Evolutionary conservation across 1,140 invertebrate species (phyloP).

Genomic region (Hestina assimilis): DNA sequence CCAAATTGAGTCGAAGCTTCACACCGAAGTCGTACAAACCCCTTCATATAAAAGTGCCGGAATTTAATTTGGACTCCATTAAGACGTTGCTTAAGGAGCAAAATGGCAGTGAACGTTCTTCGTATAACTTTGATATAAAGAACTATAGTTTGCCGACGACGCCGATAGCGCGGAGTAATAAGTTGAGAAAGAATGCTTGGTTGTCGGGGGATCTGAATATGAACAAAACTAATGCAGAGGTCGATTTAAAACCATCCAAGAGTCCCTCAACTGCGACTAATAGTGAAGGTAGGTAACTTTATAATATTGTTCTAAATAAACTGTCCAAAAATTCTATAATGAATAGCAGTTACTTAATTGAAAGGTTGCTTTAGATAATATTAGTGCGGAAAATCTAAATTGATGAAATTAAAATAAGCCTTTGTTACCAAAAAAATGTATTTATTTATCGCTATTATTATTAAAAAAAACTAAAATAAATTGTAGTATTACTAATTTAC

Average conservation of each 20-base stretch:
- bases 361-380: too few relatives aligned
- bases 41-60: conserved; percentile 69
- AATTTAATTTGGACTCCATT: conserved; percentile 65
- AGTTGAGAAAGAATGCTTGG: conserved; percentile 75
- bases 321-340: too few relatives aligned
- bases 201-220: conserved; percentile 60
- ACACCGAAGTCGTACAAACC: conserved; percentile 74
- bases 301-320: not conserved
- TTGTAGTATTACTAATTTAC: too few relatives aligned
- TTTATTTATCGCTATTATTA: too few relatives aligned
- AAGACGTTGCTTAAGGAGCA: conserved; percentile 56
- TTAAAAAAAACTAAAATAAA: too few relatives aligned
- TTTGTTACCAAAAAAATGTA: too few relatives aligned
- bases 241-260: conserved; percentile 5
- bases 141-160: conserved; percentile 71
- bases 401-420: too few relatives aligned
- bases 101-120: conserved; percentile 39
- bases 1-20: conserved; percentile 67
- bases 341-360: too few relatives aligned
- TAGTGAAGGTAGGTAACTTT: conserved; percentile 44
- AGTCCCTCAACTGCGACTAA: conserved; percentile 23
- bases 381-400: too few relatives aligned
- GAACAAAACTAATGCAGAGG: conserved; percentile 37
- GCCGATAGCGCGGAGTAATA: conserved; percentile 73
- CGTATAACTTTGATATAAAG: conserved; percentile 74